Evolutionary conservation across 64 coral and sea anemone species (phyloP), one percentile per base, ranked within the genome.

Genomic region (Actinia equina): DNA sequence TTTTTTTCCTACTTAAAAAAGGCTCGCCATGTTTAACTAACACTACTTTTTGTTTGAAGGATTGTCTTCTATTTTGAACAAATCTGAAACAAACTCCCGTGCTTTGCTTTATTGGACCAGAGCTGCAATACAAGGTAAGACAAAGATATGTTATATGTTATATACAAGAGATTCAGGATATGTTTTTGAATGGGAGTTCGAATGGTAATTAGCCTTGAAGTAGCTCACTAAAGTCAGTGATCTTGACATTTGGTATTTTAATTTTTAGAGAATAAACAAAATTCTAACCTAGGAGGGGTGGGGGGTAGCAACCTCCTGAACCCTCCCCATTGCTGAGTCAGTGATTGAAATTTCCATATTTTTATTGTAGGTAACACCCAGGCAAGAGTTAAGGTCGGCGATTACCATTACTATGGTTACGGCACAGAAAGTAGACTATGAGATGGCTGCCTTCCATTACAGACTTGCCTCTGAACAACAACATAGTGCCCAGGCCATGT

Each of bases 371-470:
- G 96, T 78, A 95, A 98, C 87, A 94, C 93, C 41, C 92, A 89
- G 63, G 96, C 96, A 60, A 79, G 96, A 79, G 93, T 98, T 10
- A 98, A 98, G 67, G 96, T 98, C 0, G 96, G 96, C 67, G 96
- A 98, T 93, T 98, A 98, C 51, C 90, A 98, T 90, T 98, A 98
- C 71, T 98, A 98, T 82, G 96, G 96, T 55, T 94, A 95, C 44
- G 96, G 96, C 6, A 98, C 96, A 46, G 93, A n/a, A 93, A 71
- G 83, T 98, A 44, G 93, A 98, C 84, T 98, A 98, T 56, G 96
- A 98, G 59, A 94, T 87, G 57, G 96, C 96, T 2, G 96, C 96
- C 17, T 86, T 90, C 37, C 96, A 98, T 77, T 98, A 98, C 83
- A 84, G 93, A 77, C 61, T 95, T n/a, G 96, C 96, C 7, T 88